These are phyloP conservation scores for Synanthedon formicaeformis DNA, from an alignment of 2,888 invertebrate species.

Conservation along the genomic window DNA sequence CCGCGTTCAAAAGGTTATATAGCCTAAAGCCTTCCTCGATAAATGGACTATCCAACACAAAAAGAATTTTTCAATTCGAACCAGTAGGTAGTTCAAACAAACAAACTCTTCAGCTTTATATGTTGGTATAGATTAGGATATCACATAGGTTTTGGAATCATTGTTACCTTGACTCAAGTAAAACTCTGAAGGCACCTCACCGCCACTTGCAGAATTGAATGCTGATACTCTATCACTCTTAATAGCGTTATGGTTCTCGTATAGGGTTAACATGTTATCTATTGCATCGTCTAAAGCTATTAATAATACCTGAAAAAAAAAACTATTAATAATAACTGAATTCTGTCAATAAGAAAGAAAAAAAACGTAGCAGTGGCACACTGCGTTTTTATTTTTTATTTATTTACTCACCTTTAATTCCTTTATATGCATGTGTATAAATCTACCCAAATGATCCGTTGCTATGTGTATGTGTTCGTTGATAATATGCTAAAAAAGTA, in stretches of 20 bases:
- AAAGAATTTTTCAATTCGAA: no score
- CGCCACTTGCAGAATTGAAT: slow-evolving; percentile 38
- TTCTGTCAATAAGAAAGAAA: no score
- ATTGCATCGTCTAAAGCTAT: slow-evolving; percentile 55
- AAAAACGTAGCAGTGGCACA: background rate
- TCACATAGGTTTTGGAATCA: no score
- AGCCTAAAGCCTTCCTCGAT: no score
- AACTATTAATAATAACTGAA: no score
- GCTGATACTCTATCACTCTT: slow-evolving; percentile 50
- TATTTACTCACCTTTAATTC: slow-evolving; percentile 54
- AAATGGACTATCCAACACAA: no score
- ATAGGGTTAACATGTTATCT: slow-evolving; percentile 64
- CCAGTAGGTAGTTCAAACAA: no score
- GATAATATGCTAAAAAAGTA: slow-evolving; percentile 40
- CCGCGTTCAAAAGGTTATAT: no score
- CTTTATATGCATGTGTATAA: slow-evolving; percentile 51
- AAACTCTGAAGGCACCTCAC: slow-evolving; percentile 53
- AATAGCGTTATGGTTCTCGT: slow-evolving; percentile 57
- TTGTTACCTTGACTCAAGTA: slow-evolving; percentile 54
- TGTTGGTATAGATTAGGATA: no score
- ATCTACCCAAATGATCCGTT: slow-evolving; percentile 53
- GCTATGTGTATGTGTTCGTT: slow-evolving; percentile 59
- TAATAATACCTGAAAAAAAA: slow-evolving; percentile 34
- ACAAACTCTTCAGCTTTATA: no score
- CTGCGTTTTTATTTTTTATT: no score